Conservation (phyloP, 23 tunicate species). For the Aplidium turbinatum region DNA sequence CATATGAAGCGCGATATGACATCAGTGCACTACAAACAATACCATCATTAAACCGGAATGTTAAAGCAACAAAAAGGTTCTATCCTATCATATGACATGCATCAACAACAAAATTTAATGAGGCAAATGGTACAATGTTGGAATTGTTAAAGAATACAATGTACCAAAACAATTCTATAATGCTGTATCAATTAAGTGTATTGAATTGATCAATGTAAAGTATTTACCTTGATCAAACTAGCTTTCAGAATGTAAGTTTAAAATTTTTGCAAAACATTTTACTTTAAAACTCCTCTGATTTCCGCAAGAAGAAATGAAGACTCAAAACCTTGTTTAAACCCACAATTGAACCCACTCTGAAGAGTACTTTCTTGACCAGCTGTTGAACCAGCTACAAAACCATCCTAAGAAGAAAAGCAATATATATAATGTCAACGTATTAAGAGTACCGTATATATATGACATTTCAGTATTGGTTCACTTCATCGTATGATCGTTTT, state of each 20-base stretch:
- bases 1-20: conserved; percentile 65
- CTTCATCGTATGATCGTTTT: too few relatives aligned
- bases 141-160: too few relatives aligned
- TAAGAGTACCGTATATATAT: too few relatives aligned
- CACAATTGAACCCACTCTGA: conserved; percentile 65
- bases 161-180: too few relatives aligned
- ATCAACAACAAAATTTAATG: neutral
- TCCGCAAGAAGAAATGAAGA: conserved; percentile 62
- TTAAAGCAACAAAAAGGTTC: neutral
- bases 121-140: too few relatives aligned
- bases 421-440: too few relatives aligned
- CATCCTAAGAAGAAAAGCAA: conserved; percentile 37
- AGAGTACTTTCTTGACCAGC: conserved; percentile 59
- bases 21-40: conserved; percentile 51
- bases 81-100: neutral
- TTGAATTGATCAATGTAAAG: neutral
- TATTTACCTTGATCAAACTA: neutral
- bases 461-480: too few relatives aligned
- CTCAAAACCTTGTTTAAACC: conserved; percentile 68
- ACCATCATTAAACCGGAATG: neutral
- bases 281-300: conserved; percentile 78
- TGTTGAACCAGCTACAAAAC: conserved; percentile 54
- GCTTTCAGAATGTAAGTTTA: neutral
- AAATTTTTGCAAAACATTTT: neutral
- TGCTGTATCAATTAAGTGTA: too few relatives aligned